These are phyloP conservation scores for Hydropsyche betteni DNA, from an alignment of 2,888 invertebrate species.

Conservation along the genomic window DNA sequence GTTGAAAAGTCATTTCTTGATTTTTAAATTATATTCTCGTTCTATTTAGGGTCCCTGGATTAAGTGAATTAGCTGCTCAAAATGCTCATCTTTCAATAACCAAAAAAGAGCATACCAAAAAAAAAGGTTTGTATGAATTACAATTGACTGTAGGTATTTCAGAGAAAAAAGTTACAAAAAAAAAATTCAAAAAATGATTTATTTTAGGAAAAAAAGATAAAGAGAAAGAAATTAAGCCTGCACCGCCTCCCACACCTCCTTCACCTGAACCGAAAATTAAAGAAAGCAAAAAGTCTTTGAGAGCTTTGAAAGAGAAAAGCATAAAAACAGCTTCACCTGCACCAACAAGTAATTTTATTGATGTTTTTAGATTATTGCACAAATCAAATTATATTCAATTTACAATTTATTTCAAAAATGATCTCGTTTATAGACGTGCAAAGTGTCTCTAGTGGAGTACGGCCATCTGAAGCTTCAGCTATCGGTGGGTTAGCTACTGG, in stretches of 20 bases:
- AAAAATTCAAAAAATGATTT: neutral
- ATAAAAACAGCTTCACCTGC: conserved; percentile 39
- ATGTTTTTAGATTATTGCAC: neutral
- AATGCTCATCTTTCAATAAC: conserved; percentile 58
- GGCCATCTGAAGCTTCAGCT: conserved; percentile 77
- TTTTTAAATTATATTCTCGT: conserved; percentile 6
- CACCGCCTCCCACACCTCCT: conserved; percentile 41
- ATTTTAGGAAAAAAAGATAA: conserved; percentile 55
- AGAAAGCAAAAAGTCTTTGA: conserved; percentile 47
- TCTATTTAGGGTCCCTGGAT: conserved; percentile 59
- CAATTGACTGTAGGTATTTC: neutral
- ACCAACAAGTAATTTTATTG: conserved; percentile 43
- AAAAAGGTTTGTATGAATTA: conserved; percentile 37
- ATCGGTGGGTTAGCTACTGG: conserved; percentile 77
- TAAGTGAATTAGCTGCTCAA: conserved; percentile 63
- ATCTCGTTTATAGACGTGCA: conserved; percentile 60
- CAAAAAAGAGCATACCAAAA: conserved; percentile 43
- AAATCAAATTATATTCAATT: neutral
- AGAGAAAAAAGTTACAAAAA: neutral
- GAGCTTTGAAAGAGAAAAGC: conserved; percentile 39
- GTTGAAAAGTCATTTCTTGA: neutral
- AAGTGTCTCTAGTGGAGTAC: conserved; percentile 64
- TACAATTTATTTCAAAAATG: neutral
- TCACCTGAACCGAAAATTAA: conserved; percentile 45
- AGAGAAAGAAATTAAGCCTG: conserved; percentile 54